Conservation (phyloP, 2,888 invertebrate genomes). For the Thalpophila matura region DNA sequence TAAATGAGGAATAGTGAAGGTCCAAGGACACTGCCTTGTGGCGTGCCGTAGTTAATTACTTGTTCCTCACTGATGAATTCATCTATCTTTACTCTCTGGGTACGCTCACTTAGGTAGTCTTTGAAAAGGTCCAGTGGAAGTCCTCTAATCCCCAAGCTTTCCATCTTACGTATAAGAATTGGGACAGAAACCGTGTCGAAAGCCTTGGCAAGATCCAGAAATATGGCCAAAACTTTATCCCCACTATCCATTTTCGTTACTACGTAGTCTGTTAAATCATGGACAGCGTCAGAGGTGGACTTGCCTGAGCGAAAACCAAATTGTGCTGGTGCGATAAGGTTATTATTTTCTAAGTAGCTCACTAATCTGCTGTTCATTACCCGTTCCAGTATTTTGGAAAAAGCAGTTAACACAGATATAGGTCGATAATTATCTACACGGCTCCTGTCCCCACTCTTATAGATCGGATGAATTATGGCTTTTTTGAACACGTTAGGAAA, state of each 20-base stretch:
- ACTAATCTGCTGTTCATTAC: slow-evolving; percentile 30
- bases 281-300: slow-evolving; percentile 25
- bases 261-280: slow-evolving; percentile 19
- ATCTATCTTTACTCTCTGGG: background rate
- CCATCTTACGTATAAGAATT: too few relatives aligned
- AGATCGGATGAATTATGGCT: background rate
- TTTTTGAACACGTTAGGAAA: slow-evolving; percentile 31
- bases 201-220: too few relatives aligned
- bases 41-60: background rate
- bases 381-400: slow-evolving; percentile 48
- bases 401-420: too few relatives aligned
- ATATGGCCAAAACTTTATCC: slow-evolving; percentile 15
- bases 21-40: background rate
- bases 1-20: background rate
- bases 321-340: slow-evolving; percentile 12
- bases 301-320: slow-evolving; percentile 20
- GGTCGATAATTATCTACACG: slow-evolving; percentile 48
- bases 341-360: slow-evolving; percentile 12
- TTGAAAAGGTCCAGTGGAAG: background rate
- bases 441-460: slow-evolving; percentile 38
- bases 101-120: background rate
- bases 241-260: slow-evolving; percentile 15
- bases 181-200: too few relatives aligned
- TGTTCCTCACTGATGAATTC: background rate
- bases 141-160: background rate